Evolutionary conservation across 2,888 invertebrate species (phyloP).

Genomic region (Drosophila dives): DNA sequence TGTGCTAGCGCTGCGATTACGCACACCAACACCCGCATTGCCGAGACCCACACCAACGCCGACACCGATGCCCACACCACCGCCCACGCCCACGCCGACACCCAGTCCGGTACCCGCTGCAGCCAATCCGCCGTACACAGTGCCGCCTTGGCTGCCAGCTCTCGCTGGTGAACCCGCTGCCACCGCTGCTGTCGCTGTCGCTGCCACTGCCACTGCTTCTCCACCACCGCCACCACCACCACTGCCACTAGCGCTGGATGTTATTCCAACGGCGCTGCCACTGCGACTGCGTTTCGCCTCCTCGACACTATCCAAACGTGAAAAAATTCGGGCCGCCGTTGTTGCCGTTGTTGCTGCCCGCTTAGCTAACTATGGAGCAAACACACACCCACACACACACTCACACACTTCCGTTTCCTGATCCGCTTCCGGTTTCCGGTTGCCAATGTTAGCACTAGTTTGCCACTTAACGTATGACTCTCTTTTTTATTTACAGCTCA

Average conservation of each 20-base stretch:
- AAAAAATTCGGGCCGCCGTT: constrained; percentile 83
- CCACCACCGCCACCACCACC: constrained; percentile 21
- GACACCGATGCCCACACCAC: constrained; percentile 31
- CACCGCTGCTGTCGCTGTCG: constrained; percentile 62
- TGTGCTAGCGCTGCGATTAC: constrained; percentile 75
- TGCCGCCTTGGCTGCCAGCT: constrained; percentile 69
- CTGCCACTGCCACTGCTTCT: constrained; percentile 63
- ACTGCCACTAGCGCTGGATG: constrained; percentile 53
- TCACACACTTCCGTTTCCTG: constrained; percentile 32
- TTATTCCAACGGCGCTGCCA: constrained; percentile 81
- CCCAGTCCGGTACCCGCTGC: constrained; percentile 23
- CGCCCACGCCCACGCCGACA: constrained; percentile 25
- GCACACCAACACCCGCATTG: constrained; percentile 48
- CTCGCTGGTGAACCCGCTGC: constrained; percentile 76
- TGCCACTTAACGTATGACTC: constrained; percentile 15
- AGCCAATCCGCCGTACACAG: constrained; percentile 33
- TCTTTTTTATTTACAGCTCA: constrained; percentile 2
- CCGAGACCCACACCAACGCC: constrained; percentile 42
- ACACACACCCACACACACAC: not conserved
- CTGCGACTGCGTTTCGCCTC: constrained; percentile 82
- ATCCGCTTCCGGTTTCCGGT: constrained; percentile 10
- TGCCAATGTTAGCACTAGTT: constrained; percentile 24
- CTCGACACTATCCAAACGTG: constrained; percentile 84
- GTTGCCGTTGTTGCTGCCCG: constrained; percentile 78
- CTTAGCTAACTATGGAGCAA: constrained; percentile 43